These are phyloP conservation scores for Eretmocerus hayati DNA, from an alignment of 2,888 invertebrate genomes.

Conservation along the genomic window DNA sequence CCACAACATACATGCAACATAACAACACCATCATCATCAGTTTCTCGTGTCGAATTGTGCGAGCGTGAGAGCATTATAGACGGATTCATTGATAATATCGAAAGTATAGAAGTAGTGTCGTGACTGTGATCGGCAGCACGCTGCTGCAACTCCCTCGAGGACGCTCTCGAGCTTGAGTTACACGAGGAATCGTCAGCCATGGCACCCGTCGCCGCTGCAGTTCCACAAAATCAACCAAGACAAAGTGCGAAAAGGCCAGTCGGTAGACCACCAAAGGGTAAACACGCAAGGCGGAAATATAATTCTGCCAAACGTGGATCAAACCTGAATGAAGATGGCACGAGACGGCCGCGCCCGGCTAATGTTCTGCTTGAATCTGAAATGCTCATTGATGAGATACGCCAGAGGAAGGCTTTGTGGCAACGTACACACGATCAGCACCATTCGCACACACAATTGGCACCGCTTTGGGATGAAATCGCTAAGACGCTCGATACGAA, in stretches of 20 bases:
- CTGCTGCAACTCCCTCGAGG: no score
- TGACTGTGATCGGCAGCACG: no score
- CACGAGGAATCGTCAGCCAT: no score
- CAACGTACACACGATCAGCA: conserved; percentile 21
- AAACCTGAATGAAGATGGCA: background rate
- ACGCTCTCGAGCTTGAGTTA: no score
- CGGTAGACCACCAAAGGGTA: background rate
- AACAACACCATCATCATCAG: no score
- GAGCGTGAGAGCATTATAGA: no score
- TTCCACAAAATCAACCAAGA: no score
- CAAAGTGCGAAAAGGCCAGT: conserved; percentile 9
- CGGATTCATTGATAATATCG: no score
- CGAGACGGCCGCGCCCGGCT: conserved; percentile 15
- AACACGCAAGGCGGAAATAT: background rate
- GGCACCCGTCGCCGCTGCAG: no score
- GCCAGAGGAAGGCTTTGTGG: conserved; percentile 18
- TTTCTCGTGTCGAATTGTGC: no score
- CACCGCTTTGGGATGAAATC: conserved; percentile 19
- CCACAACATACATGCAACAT: no score
- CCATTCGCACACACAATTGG: conserved; percentile 10
- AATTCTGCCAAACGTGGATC: background rate
- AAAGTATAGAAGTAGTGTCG: no score
- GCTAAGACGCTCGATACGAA: conserved; percentile 17
- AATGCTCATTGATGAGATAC: conserved; percentile 21
- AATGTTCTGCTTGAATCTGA: conserved; percentile 21